These are phyloP conservation scores for Mohoua ochrocephala DNA, from an alignment of 2,113 vertebrate genomes.

Conservation along the genomic window DNA sequence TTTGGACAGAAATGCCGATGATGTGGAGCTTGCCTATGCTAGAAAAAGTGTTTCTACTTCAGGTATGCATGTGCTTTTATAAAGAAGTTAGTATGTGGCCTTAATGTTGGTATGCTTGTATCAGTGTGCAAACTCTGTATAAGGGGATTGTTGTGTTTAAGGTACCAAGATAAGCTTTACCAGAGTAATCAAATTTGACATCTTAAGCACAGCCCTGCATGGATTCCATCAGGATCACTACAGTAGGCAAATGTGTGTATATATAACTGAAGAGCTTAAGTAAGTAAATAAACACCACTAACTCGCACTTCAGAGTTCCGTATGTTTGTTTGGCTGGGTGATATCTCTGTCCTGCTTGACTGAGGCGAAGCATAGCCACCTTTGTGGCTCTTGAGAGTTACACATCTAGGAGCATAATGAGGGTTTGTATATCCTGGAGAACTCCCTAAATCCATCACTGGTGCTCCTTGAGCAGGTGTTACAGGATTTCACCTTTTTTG, in stretches of 20 bases:
- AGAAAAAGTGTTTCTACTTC: background rate
- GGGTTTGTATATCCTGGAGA: background rate
- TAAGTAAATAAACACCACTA: background rate
- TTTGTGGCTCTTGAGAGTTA: background rate
- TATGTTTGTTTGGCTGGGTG: background rate
- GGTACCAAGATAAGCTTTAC: background rate
- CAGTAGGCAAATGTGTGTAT: background rate
- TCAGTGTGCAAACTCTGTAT: background rate
- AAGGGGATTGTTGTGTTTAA: background rate
- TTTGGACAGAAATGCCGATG: background rate
- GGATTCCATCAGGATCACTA: background rate
- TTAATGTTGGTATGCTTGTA: background rate
- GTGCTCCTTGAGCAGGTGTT: background rate
- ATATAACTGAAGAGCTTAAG: background rate
- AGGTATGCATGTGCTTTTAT: background rate
- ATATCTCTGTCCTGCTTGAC: background rate
- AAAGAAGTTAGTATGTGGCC: background rate
- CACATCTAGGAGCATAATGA: rapidly evolving
- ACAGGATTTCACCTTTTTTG: background rate
- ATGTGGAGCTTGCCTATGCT: background rate
- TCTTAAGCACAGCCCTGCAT: background rate
- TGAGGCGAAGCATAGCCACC: background rate
- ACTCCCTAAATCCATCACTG: background rate
- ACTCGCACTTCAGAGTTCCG: background rate
- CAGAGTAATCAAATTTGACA: background rate